Conservation (phyloP, 1,140 invertebrate genomes). For the Bradysia coprophila region DNA sequence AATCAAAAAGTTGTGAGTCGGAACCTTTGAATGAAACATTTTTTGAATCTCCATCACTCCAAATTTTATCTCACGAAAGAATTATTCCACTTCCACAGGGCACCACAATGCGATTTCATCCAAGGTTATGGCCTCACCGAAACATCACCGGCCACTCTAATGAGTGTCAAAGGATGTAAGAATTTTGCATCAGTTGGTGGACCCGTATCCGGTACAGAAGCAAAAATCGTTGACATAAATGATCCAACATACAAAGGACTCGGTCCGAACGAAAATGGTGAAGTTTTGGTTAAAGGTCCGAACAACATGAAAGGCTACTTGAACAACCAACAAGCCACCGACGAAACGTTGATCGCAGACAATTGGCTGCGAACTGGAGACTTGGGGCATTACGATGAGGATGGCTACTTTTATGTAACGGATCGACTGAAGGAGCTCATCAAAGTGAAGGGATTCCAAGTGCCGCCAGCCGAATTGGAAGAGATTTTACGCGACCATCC, state of each 20-base stretch:
- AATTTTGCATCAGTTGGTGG: constrained; percentile 38
- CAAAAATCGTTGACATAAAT: constrained; percentile 39
- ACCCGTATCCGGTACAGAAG: constrained; percentile 34
- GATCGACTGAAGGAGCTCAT: constrained; percentile 81
- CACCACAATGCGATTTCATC: constrained; percentile 12
- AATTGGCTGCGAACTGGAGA: constrained; percentile 75
- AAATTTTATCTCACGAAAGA: no score
- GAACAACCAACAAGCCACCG: constrained; percentile 56
- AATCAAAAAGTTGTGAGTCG: no score
- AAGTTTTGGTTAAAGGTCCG: constrained; percentile 47
- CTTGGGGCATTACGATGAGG: constrained; percentile 55
- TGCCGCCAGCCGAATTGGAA: constrained; percentile 77
- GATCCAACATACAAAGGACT: constrained; percentile 29
- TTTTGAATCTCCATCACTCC: no score
- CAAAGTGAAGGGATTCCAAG: constrained; percentile 59
- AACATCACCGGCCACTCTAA: constrained; percentile 28
- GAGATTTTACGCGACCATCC: constrained; percentile 55
- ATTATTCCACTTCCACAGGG: no score
- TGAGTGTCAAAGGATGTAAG: constrained; percentile 12
- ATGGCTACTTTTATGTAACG: constrained; percentile 53
- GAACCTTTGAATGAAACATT: no score
- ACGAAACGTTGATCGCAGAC: constrained; percentile 38
- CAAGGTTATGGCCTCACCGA: constrained; percentile 45
- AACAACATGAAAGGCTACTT: constrained; percentile 57
- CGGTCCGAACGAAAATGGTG: constrained; percentile 28